Base-by-base conservation (phyloP, 2,113 vertebrate species). In the Calyptomena viridis region DNA sequence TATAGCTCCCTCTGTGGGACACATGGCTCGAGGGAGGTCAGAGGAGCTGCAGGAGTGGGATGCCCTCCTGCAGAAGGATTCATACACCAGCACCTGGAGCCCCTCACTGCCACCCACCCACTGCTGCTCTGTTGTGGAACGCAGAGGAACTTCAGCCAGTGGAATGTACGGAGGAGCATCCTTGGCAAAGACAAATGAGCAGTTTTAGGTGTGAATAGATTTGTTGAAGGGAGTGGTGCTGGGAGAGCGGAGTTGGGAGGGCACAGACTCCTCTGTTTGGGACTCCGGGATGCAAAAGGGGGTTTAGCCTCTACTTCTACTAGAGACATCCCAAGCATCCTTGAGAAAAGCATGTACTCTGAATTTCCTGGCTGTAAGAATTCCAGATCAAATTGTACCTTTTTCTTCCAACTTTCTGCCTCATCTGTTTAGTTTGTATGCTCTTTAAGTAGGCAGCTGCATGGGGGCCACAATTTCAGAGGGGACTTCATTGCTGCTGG, bases 41-140 rank as follows among this genome's bases (percentile, higher is more conserved):
- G 20, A 30, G 78, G 52, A 37, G 33, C 46, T 68, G 64, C 27
- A 25, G 75, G 44, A 28, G 5, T 1, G 7, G 46, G 87, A 22
- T 53, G 58, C 56, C n/a, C 50, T 16, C 12, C n/a, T 11, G 72
- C 47, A 67, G 47, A 37, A 49, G 47, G 42, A 83, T 42, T 24
- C 4, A 2, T 21, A 11, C 56, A 14, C 4, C 17, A 42, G 50
- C n/a, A 33, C 56, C 31, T 2, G 1, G 1, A 59, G n/a, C 28
- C 49, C 47, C 74, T 63, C 7, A 0, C 23, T 39, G 82, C 52
- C 37, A 8, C 4, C 3, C 2, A 2, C 5, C 18, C 2, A 1
- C 33, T 25, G 21, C 84, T 4, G 13, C 56, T 20, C 14, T 3
- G 64, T 50, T 25, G 2, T 7, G 35, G 47, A 21, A 20, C 0